Evolutionary conservation across 2,797 vertebrate species (phyloP).

Genomic region (Lagocephalus sceleratus): DNA sequence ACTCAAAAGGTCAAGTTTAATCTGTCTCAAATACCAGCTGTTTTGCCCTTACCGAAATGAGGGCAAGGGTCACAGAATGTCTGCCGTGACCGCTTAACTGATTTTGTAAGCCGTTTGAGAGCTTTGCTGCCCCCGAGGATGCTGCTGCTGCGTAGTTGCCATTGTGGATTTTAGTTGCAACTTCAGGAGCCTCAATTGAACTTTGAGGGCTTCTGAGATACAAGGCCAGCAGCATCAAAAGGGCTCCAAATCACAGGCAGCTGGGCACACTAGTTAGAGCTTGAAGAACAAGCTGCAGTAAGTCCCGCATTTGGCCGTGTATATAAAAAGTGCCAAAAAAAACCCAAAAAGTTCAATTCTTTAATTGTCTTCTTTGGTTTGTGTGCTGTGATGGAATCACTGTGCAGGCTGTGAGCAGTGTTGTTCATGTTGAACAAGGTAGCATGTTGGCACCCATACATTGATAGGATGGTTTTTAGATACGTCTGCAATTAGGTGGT

Average conservation of each 20-base stretch:
- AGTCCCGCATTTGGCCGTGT: too few relatives aligned
- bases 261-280: conserved; percentile 25
- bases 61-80: conserved; percentile 52
- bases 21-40: conserved; percentile 53
- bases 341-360: too few relatives aligned
- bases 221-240: conserved; percentile 30
- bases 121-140: conserved; percentile 27
- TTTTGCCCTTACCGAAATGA: conserved; percentile 55
- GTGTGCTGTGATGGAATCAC: too few relatives aligned
- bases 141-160: conserved; percentile 52
- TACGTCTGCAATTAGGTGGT: too few relatives aligned
- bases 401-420: too few relatives aligned
- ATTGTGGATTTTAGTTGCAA: conserved; percentile 24
- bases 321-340: too few relatives aligned
- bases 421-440: too few relatives aligned
- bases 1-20: conserved; percentile 70
- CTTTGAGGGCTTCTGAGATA: conserved; percentile 47
- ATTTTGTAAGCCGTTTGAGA: conserved; percentile 62
- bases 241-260: conserved; percentile 42
- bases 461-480: too few relatives aligned
- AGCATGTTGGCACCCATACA: too few relatives aligned
- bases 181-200: conserved; percentile 45
- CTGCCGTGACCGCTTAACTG: conserved; percentile 54
- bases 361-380: too few relatives aligned
- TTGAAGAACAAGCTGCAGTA: conserved; percentile 13